Evolutionary conservation across 1,140 invertebrate species (phyloP).

Genomic region (Drosophila orena): DNA sequence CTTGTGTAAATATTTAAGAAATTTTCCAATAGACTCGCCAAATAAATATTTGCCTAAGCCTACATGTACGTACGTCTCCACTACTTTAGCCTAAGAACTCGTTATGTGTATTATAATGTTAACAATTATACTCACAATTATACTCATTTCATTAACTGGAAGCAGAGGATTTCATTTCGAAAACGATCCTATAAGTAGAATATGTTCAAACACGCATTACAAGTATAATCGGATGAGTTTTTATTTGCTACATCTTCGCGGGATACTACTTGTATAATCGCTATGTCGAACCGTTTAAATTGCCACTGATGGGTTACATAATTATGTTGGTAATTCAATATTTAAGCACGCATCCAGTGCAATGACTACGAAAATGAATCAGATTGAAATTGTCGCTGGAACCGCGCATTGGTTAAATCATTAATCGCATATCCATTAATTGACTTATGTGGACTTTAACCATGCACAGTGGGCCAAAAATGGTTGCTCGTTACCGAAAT

Average conservation of each 20-base stretch:
- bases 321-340: slow-evolving; percentile 15
- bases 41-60: slow-evolving; percentile 44
- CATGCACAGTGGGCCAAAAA: neutral
- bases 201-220: no score
- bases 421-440: slow-evolving; percentile 65
- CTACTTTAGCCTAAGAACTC: slow-evolving; percentile 10
- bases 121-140: slow-evolving; percentile 24
- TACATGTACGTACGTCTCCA: slow-evolving; percentile 9
- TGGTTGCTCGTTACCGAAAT: no score
- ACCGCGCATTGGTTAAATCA: slow-evolving; percentile 31
- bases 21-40: slow-evolving; percentile 54
- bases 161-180: no score
- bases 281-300: slow-evolving; percentile 3
- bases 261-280: neutral
- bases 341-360: slow-evolving; percentile 12
- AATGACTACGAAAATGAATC: neutral
- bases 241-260: no score
- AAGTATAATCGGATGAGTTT: no score
- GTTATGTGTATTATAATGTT: slow-evolving; percentile 31
- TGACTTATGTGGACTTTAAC: slow-evolving; percentile 60
- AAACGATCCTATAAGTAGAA: no score
- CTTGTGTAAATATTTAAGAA: slow-evolving; percentile 67
- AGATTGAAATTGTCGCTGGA: slow-evolving; percentile 5
- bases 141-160: neutral
- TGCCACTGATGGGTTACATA: slow-evolving; percentile 7